A percentile compares a stretch with the other conserved stretches of the same genome.
Evolutionary conservation across 2,113 vertebrate species (phyloP).

Genomic region (Ophthalmolycus amberensis): DNA sequence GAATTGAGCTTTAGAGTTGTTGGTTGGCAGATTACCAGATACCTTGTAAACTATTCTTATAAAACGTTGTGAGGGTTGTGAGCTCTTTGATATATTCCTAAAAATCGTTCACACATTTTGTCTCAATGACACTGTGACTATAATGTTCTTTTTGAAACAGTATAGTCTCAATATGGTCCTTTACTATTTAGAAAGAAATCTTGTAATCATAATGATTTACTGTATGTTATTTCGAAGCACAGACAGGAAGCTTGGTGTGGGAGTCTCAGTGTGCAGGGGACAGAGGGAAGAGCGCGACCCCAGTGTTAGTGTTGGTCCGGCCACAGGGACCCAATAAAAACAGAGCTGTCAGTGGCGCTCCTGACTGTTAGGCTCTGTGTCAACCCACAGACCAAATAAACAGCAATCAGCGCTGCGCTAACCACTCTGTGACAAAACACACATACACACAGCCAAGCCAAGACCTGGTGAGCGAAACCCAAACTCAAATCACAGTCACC

Average conservation of each 20-base stretch:
- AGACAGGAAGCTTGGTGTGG: slow-evolving; percentile 68
- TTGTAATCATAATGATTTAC: slow-evolving; percentile 27
- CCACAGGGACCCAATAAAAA: slow-evolving; percentile 73
- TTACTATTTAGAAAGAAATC: slow-evolving; percentile 2
- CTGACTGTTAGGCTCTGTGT: slow-evolving; percentile 74
- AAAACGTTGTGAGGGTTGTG: not conserved
- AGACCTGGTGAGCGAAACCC: slow-evolving; percentile 39
- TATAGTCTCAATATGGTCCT: not conserved
- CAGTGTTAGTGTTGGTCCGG: slow-evolving; percentile 69
- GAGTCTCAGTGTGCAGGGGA: slow-evolving; percentile 58
- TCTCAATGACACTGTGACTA: not conserved
- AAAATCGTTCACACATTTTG: not conserved
- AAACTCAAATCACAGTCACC: slow-evolving; percentile 41
- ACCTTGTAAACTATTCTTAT: not conserved
- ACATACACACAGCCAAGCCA: slow-evolving; percentile 35
- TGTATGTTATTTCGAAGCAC: slow-evolving; percentile 46
- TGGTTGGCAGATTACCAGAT: not conserved
- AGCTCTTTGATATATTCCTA: not conserved
- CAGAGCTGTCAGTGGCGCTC: slow-evolving; percentile 74
- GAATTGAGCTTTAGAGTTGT: not conserved
- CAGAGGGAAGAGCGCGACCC: slow-evolving; percentile 71
- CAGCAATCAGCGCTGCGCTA: slow-evolving; percentile 77
- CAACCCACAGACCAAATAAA: slow-evolving; percentile 82
- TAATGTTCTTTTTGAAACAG: not conserved
- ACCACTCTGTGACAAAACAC: slow-evolving; percentile 66